Conservation (phyloP, 1,140 invertebrate species). For the Anadara kagoshimensis region DNA sequence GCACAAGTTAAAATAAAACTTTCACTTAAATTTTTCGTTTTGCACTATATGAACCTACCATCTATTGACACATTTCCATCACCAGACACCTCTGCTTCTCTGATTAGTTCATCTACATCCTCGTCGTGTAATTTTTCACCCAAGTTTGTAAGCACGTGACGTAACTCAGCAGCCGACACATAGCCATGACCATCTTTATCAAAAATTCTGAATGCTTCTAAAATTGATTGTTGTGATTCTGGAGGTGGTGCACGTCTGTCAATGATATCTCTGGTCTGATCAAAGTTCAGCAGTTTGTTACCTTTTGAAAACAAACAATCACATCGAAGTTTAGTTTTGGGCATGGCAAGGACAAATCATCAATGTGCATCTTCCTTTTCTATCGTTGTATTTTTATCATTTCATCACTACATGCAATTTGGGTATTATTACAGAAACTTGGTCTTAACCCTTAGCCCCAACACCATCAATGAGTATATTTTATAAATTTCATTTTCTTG, state of each 20-base stretch:
- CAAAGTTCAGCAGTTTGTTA: constrained; percentile 83
- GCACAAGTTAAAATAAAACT: too few species aligned
- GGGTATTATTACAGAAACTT: too few species aligned
- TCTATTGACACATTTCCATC: constrained; percentile 76
- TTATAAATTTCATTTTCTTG: too few species aligned
- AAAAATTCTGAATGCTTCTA: constrained; percentile 98
- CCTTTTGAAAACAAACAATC: constrained; percentile 85
- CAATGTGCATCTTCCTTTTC: too few species aligned
- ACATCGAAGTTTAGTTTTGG: constrained; percentile 99
- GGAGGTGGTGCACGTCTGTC: constrained; percentile 99
- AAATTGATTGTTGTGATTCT: constrained; percentile 96
- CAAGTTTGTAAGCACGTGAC: constrained; percentile 89
- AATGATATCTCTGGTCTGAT: constrained; percentile 87
- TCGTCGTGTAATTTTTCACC: constrained; percentile 92
- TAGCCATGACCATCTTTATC: constrained; percentile 97
- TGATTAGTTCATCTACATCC: constrained; percentile 95
- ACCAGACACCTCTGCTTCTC: constrained; percentile 91
- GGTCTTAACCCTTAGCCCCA: too few species aligned
- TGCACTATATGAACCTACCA: constrained; percentile 51
- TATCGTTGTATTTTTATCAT: too few species aligned
- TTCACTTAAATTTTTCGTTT: too few species aligned
- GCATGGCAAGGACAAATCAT: constrained; percentile 73
- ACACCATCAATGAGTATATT: too few species aligned
- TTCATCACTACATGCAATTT: too few species aligned
- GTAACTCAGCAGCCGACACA: constrained; percentile 57